Conservation (phyloP, 2,888 invertebrate genomes). For the Acanthacorydalis orientalis region DNA sequence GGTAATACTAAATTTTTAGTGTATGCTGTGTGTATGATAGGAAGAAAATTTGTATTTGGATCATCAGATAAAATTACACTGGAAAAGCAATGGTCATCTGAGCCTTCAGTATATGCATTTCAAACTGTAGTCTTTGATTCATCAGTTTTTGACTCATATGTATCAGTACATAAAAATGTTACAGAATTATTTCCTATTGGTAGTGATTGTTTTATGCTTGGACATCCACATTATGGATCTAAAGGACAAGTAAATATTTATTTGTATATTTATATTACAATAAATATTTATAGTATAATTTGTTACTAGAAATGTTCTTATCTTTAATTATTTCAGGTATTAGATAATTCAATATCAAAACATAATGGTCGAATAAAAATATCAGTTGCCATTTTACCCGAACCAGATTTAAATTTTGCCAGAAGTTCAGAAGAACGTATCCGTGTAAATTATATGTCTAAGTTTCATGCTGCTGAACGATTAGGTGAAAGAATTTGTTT, state of each 20-base stretch:
- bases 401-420: slow-evolving; percentile 31
- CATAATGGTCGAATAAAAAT: slow-evolving; percentile 45
- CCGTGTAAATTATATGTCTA: slow-evolving; percentile 32
- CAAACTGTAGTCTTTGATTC: slow-evolving; percentile 47
- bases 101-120: slow-evolving; percentile 45
- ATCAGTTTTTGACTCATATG: slow-evolving; percentile 24
- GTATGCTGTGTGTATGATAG: slow-evolving; percentile 55
- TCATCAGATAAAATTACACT: slow-evolving; percentile 42
- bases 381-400: slow-evolving; percentile 28
- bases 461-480: slow-evolving; percentile 38
- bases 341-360: slow-evolving; percentile 31
- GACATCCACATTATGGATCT: slow-evolving; percentile 65
- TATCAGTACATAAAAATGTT: slow-evolving; percentile 28
- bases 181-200: slow-evolving; percentile 50
- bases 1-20: slow-evolving; percentile 48
- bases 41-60: slow-evolving; percentile 41
- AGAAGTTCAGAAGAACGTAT: slow-evolving; percentile 18
- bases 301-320: not conserved
- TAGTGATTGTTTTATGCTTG: slow-evolving; percentile 57
- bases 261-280: too few relatives aligned
- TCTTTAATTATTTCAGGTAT: slow-evolving; percentile 27
- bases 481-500: slow-evolving; percentile 25
- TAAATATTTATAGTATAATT: slow-evolving; percentile 1
- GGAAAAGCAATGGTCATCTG: slow-evolving; percentile 55
- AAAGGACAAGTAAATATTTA: slow-evolving; percentile 51